Conservation (phyloP, 1,140 invertebrate genomes). For the Ostrea denselamellosa region DNA sequence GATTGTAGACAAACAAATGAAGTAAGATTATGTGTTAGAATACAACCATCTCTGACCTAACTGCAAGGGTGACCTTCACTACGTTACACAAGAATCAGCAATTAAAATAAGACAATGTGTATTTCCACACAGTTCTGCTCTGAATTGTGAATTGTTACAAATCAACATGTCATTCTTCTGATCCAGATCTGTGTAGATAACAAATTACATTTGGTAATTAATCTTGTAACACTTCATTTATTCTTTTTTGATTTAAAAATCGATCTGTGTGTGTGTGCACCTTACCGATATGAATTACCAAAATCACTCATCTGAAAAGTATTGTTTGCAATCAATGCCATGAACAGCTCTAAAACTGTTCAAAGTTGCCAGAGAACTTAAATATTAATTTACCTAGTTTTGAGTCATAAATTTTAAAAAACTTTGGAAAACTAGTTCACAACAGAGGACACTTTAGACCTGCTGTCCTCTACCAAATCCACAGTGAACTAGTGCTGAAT, state of each 20-base stretch:
- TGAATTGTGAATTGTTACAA: neutral
- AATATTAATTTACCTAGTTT: neutral
- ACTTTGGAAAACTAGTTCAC: neutral
- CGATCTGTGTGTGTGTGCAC: neutral
- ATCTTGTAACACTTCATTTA: neutral
- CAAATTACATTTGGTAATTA: neutral
- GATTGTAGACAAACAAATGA: neutral
- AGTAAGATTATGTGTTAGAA: neutral
- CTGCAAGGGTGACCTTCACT: neutral
- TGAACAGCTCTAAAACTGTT: neutral
- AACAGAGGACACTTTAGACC: neutral
- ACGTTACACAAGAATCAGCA: neutral
- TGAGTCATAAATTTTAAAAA: neutral
- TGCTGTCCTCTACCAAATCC: no score
- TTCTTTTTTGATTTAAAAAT: neutral
- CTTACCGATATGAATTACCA: constrained; percentile 4
- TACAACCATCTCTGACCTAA: neutral
- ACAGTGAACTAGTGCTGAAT: neutral
- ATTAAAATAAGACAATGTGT: neutral
- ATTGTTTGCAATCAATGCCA: constrained; percentile 15
- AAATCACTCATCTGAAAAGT: constrained; percentile 18
- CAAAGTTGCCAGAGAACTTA: constrained; percentile 28
- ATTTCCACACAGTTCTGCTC: neutral
- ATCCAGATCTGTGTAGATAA: neutral
- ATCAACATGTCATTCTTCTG: constrained; percentile 21